Base-by-base conservation (phyloP, 2,888 invertebrate species). In the Netelia inedita region DNA sequence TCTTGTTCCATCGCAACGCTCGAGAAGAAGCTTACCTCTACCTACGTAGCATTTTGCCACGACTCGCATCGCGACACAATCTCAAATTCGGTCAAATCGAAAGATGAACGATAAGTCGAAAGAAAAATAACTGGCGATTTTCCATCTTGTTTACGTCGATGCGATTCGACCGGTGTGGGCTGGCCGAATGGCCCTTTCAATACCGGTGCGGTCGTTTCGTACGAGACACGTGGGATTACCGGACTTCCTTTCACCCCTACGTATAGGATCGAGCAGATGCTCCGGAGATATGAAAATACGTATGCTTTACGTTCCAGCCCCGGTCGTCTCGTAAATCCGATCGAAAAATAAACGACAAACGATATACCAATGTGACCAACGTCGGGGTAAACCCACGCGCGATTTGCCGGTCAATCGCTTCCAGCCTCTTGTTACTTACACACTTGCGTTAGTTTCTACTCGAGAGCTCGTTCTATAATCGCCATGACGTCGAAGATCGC, bases 331-430 rank as follows among this genome's bases (percentile, higher is more conserved):
- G 55, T 55, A n/a, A 55, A 55, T n/a, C n/a, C 19, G 8, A 55
- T 16, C 55, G 16, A 55, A 16, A 55, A 55, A 55, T n/a, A 55
- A 55, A 55, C 55, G 16, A 1, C 46, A 6, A 46, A 21, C 28
- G 55, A 71, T 71, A 71, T 55, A 53, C 55, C 35, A 55, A 71
- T 16, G 46, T 46, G 46, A 11, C 35, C 35, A 28, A 69, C 16
- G 46, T 46, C 1, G 14, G 43, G 46, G 23, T 19, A 11, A 23
- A 43, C 72, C 72, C 72, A 72, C 72, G 72, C 72, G n/a, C 23
- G n/a, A 6, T 50, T 71, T 19, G 53, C 53, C 53, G 71, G 71
- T 71, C 57, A 57, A 71, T 71, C 55, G 19, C 71, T 69, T 65
- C 2, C 1, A n/a, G 28, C 21, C 21, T 23, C 6, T n/a, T 28